These are phyloP conservation scores for Chalcis sispes DNA, from an alignment of 2,888 invertebrate species.

Conservation along the genomic window DNA sequence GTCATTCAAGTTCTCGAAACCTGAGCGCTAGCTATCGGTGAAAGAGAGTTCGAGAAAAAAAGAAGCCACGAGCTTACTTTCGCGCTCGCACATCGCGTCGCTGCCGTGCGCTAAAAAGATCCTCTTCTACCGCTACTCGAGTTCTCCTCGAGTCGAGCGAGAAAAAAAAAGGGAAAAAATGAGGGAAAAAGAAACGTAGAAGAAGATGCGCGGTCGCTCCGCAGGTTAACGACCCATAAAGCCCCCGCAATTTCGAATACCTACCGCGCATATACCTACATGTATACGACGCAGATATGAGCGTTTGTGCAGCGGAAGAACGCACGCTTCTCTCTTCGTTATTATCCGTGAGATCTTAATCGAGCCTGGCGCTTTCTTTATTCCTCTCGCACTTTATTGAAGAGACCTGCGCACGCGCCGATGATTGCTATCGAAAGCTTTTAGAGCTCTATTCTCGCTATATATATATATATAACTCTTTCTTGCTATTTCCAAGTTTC, in stretches of 20 bases:
- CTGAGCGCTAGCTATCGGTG: neutral
- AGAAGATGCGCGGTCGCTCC: slow-evolving; percentile 8
- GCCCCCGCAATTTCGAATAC: slow-evolving; percentile 48
- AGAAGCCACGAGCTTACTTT: neutral
- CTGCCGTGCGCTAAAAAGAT: slow-evolving; percentile 17
- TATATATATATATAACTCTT: too few relatives aligned
- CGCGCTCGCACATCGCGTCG: neutral
- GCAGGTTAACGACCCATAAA: slow-evolving; percentile 56
- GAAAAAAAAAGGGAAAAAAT: slow-evolving; percentile 4
- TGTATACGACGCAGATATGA: neutral
- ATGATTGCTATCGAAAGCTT: slow-evolving; percentile 45
- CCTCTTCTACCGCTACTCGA: slow-evolving; percentile 11
- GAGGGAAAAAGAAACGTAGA: slow-evolving; percentile 14
- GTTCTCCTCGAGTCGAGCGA: too few relatives aligned
- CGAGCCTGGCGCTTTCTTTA: slow-evolving; percentile 39
- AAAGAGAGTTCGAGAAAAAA: neutral
- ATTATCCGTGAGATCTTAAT: slow-evolving; percentile 51
- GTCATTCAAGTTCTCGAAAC: slow-evolving; percentile 25
- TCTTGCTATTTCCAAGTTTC: too few relatives aligned
- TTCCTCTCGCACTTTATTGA: slow-evolving; percentile 45
- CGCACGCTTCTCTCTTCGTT: slow-evolving; percentile 38
- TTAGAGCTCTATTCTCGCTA: neutral
- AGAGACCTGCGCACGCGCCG: neutral
- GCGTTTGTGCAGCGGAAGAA: too few relatives aligned
- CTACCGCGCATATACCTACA: neutral